Conservation (phyloP, 2,888 invertebrate species). For the Magallana nippona region DNA sequence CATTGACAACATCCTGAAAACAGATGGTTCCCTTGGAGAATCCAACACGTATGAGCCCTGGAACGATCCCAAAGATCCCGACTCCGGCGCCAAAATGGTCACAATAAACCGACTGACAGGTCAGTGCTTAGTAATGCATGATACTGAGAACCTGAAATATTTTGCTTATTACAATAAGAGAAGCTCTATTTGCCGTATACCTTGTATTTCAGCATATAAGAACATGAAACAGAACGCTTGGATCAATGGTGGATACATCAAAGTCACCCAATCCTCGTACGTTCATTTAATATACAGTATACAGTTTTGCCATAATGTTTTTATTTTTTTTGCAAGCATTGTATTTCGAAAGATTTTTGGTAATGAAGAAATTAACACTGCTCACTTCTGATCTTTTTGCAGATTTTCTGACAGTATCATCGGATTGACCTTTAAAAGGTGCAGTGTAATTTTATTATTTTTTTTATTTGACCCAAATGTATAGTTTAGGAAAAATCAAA, state of each 20-base stretch:
- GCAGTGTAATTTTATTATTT: neutral
- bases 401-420: slow-evolving; percentile 41
- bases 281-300: neutral
- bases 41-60: slow-evolving; percentile 4
- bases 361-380: too few species aligned
- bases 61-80: slow-evolving; percentile 3
- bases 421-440: slow-evolving; percentile 38
- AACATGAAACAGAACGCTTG: slow-evolving; percentile 39
- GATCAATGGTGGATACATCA: slow-evolving; percentile 38
- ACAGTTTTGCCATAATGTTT: neutral
- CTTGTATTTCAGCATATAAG: neutral
- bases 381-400: too few species aligned
- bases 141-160: too few species aligned
- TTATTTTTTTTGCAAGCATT: too few species aligned
- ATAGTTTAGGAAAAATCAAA: too few species aligned
- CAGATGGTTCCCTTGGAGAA: neutral
- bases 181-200: too few species aligned
- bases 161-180: too few species aligned
- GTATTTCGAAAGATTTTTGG: too few species aligned
- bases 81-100: slow-evolving; percentile 26
- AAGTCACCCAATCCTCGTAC: slow-evolving; percentile 40
- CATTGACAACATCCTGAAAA: slow-evolving; percentile 9
- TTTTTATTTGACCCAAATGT: too few species aligned
- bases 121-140: too few species aligned
- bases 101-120: neutral